Percentiles rank a stretch among this genome's conserved stretches.
Conservation (phyloP, 1,140 invertebrate genomes). For the Heterodera schachtii region DNA sequence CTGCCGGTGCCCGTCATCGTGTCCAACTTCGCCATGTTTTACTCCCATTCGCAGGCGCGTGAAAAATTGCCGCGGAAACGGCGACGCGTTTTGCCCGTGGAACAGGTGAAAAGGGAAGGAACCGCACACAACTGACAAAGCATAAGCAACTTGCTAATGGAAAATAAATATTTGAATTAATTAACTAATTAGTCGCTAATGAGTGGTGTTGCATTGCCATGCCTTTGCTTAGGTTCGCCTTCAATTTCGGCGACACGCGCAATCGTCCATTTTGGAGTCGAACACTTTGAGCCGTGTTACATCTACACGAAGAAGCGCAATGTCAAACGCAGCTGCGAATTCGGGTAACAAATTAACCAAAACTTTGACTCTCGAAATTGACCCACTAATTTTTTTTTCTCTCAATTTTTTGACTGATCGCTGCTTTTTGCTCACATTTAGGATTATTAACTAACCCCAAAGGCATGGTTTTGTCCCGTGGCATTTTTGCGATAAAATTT, state of each 20-base stretch:
- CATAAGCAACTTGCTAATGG: too few relatives aligned
- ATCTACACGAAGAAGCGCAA: conserved; percentile 37
- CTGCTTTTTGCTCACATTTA: too few relatives aligned
- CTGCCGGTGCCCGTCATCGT: conserved; percentile 71
- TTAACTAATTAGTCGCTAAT: too few relatives aligned
- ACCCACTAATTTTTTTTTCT: neutral
- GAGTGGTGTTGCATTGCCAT: neutral
- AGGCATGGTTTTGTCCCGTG: too few relatives aligned
- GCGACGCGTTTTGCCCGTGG: conserved; percentile 47
- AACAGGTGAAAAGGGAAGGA: conserved; percentile 36
- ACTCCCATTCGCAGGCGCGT: conserved; percentile 48
- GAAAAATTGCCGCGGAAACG: conserved; percentile 50
- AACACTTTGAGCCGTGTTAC: conserved; percentile 13
- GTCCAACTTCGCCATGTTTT: conserved; percentile 51
- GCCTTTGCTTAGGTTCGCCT: conserved; percentile 42
- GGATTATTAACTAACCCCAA: too few relatives aligned
- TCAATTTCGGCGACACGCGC: conserved; percentile 53
- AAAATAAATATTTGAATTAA: too few relatives aligned
- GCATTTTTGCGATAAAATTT: neutral
- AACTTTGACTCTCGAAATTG: neutral
- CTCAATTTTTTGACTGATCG: neutral
- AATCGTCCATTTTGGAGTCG: conserved; percentile 37
- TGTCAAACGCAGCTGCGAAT: conserved; percentile 41
- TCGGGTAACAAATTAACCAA: conserved; percentile 15
- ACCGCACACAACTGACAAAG: neutral